Base-by-base conservation (phyloP, 2,113 vertebrate species). In the Trematocara nigrifrons region DNA sequence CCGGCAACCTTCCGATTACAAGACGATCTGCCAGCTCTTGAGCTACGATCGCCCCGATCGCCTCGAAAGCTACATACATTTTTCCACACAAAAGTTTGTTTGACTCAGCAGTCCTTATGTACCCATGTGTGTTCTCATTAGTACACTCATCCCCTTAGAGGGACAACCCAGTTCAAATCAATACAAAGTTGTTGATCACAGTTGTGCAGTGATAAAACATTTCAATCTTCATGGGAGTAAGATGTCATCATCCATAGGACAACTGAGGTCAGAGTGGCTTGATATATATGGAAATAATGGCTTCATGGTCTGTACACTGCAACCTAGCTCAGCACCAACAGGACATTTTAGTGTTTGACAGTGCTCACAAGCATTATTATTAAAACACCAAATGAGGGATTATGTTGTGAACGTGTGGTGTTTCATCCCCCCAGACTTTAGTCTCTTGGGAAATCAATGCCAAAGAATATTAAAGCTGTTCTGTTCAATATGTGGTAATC, bases 21-120 rank as follows among this genome's bases (percentile, higher is more conserved):
- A 59, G 13, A 59, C 7, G 3, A 59, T 6, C 31, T 59, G 5
- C 56, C 26, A 59, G 16, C 26, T 16, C 0, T 31, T 16, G 26
- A 59, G 56, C 2, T 13, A 59, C 7, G 0, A 31, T 59, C 5
- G 0, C 26, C 56, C 56, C 0, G 0, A 31, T 59, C 5, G 0
- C 26, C 56, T 26, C 0, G 1, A 59, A 59, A 31, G 13, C 15
- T 31, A 76, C 15, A 31, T 49, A n/a, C 9, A 49, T 49, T 16
- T 66, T n/a, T 12, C 26, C 42, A 5, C 22, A 49, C 69, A 76
- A 31, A 76, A 0, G 9, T 49, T 76, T 76, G 69, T 18, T 31
- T 76, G 26, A 10, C 4, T 49, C 42, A 74, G 69, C 26, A 5
- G 42, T 76, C 42, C 26, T 76, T 76, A 31, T n/a, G 26, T 10